Conservation (phyloP, 1,140 invertebrate genomes). For the Physella acuta region DNA sequence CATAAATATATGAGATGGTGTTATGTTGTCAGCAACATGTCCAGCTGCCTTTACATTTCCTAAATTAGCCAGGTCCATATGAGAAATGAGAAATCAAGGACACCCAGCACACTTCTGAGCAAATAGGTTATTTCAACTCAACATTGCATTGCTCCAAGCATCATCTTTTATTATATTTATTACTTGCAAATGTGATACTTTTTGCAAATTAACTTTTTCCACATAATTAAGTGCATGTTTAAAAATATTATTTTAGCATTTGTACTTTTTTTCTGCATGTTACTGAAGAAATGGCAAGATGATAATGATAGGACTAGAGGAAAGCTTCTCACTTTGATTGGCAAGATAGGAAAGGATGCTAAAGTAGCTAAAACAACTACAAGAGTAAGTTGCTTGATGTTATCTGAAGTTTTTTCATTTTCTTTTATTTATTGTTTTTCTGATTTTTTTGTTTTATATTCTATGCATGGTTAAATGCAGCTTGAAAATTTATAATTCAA, state of each 20-base stretch:
- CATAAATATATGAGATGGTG: no score
- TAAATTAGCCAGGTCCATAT: no score
- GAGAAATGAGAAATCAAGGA: no score
- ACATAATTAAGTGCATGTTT: neutral
- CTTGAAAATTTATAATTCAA: no score
- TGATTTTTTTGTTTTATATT: neutral
- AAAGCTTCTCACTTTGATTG: constrained; percentile 62
- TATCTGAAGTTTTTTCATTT: neutral
- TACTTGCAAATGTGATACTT: neutral
- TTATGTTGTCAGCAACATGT: no score
- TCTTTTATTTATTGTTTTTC: neutral
- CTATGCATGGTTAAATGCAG: no score
- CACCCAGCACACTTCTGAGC: no score
- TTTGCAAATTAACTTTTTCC: neutral
- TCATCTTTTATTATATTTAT: no score
- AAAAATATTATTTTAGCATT: neutral
- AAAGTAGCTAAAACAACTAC: constrained; percentile 52
- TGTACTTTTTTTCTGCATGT: neutral
- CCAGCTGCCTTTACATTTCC: no score
- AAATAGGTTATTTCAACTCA: no score
- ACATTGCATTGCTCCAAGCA: no score
- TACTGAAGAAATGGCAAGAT: constrained; percentile 61
- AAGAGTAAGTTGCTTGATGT: constrained; percentile 42
- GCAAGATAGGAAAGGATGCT: constrained; percentile 64
- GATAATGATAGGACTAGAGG: constrained; percentile 61